Percentiles rank a stretch among this genome's conserved stretches.
phyloP scores from a whole-genome alignment of 2,797 vertebrate species.

The Anas flavirostris region DNA sequence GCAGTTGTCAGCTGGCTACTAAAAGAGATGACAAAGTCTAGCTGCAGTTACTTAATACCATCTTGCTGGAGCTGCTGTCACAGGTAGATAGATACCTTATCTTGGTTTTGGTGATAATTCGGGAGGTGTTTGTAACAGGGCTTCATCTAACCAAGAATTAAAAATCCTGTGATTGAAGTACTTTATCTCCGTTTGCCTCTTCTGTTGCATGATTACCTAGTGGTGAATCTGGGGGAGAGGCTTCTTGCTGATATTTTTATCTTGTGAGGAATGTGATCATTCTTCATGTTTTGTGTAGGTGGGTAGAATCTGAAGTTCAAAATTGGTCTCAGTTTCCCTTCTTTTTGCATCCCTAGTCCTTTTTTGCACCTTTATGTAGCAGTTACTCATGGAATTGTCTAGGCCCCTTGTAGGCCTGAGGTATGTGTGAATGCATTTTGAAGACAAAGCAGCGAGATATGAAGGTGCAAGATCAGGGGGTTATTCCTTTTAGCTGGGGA shows the following conservation, averaged over 20 bases:
- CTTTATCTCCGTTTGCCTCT: background rate
- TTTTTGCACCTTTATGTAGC: background rate
- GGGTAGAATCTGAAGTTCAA: background rate
- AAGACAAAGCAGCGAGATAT: background rate
- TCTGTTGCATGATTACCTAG: background rate
- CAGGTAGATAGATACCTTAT: background rate
- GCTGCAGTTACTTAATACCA: background rate
- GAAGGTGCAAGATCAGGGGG: background rate
- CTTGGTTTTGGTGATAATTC: background rate
- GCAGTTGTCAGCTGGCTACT: background rate
- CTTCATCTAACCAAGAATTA: background rate
- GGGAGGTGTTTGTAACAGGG: background rate
- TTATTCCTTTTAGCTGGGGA: background rate
- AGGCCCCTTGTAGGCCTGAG: background rate
- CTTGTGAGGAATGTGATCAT: background rate
- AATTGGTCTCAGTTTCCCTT: background rate
- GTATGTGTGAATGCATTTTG: background rate
- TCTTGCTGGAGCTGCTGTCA: background rate
- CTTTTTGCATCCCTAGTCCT: background rate
- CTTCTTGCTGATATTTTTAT: background rate
- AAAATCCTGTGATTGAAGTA: background rate
- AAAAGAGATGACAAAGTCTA: background rate
- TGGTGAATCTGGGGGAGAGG: background rate
- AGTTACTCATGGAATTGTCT: background rate
- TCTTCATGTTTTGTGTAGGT: background rate